Conservation (phyloP, 2,113 vertebrate genomes). For the Brachionichthys hirsutus region DNA sequence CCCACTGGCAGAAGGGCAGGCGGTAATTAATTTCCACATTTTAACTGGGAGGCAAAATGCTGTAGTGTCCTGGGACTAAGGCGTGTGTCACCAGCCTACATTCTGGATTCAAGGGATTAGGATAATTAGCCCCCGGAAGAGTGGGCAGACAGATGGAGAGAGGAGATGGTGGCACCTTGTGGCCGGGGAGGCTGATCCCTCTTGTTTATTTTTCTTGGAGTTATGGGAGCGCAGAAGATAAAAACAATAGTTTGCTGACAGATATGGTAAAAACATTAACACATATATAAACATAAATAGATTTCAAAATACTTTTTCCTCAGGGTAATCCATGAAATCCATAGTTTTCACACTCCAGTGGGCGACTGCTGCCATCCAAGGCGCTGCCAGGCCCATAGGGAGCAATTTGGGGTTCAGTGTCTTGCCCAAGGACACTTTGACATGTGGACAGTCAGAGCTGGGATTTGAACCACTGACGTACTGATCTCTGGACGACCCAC, state of each 20-base stretch:
- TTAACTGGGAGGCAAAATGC: conserved; percentile 81
- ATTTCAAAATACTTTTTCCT: not conserved
- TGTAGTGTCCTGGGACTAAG: conserved; percentile 70
- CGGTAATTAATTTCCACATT: conserved; percentile 83
- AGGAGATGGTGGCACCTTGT: conserved; percentile 65
- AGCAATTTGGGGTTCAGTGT: no score
- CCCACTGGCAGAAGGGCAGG: conserved; percentile 74
- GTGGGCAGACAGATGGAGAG: conserved; percentile 79
- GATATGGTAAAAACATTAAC: conserved; percentile 10
- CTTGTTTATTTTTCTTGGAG: conserved; percentile 43
- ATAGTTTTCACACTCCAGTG: no score
- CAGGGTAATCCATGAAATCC: no score
- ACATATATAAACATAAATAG: conserved; percentile 19
- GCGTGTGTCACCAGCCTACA: conserved; percentile 71
- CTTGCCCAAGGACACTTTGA: no score
- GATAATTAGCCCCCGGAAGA: conserved; percentile 84
- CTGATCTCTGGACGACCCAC: no score
- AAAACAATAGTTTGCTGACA: conserved; percentile 61
- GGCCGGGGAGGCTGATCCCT: conserved; percentile 61
- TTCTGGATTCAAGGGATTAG: conserved; percentile 78
- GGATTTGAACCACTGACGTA: no score
- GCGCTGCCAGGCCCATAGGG: no score
- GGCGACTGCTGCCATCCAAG: no score
- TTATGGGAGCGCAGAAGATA: conserved; percentile 41
- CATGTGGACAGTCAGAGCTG: no score